These are phyloP conservation scores for Oreochromis spilurus DNA, from an alignment of 2,113 vertebrate species.

Conservation along the genomic window DNA sequence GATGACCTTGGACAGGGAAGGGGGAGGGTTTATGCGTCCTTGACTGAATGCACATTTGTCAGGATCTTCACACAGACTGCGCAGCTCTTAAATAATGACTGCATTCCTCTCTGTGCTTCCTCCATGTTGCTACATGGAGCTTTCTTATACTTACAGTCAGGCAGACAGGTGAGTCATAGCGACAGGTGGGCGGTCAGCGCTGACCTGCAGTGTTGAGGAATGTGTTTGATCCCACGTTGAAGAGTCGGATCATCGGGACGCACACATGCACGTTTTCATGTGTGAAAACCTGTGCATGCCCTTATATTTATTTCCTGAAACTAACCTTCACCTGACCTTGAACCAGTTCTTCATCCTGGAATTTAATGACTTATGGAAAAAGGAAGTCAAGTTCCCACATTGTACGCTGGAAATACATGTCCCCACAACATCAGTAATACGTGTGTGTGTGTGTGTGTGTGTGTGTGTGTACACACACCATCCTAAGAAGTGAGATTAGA, in stretches of 20 bases:
- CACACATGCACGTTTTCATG: background rate
- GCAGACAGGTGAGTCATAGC: background rate
- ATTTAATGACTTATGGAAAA: background rate
- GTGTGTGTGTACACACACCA: background rate
- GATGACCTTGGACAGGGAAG: background rate
- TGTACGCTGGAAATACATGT: background rate
- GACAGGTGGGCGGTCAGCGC: background rate
- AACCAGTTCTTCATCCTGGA: background rate
- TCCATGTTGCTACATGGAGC: background rate
- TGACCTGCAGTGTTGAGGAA: conserved; percentile 15
- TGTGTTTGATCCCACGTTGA: conserved; percentile 21
- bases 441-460: background rate
- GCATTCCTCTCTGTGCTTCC: background rate
- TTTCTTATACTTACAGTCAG: background rate
- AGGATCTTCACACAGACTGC: background rate
- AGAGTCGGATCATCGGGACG: background rate
- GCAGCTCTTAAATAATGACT: background rate
- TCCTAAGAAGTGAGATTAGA: conserved; percentile 37
- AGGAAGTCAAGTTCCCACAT: background rate
- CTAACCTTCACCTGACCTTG: background rate
- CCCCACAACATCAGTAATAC: background rate
- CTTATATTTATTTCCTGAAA: background rate
- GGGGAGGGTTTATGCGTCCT: conserved; percentile 14
- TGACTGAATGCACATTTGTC: background rate
- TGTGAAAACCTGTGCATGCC: too few species aligned